Base-by-base conservation (phyloP, 2,888 invertebrate genomes). In the Rotaria magnacalcarata region DNA sequence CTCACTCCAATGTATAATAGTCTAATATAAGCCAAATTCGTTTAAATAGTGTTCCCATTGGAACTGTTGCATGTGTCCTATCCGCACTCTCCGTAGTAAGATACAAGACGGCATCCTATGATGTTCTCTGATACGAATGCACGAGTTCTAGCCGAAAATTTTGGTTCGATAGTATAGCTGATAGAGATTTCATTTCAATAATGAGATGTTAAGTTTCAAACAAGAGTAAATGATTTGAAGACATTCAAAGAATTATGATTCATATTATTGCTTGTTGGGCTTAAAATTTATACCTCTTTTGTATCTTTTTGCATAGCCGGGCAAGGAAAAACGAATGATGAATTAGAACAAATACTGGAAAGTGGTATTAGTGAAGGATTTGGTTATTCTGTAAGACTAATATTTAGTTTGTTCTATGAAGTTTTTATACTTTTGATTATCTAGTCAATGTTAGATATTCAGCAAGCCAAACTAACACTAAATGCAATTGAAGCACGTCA, bases 401-500 rank as follows among this genome's bases (percentile, higher is more conserved):
- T 21, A 75, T 80, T 10, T n/a, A 0, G 11, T 43, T 24, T 11
- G 34, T 34, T 34, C 34, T 34, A 34, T 34, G 34, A 34, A 34
- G 2, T 34, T 80, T 47, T 80, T 4, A 47, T 24, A 3, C 2
- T 47, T 14, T 50, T 50, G 50, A 50, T 50, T 47, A 24, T 75
- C 2, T 84, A 97, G 96, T 99, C 99, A 90, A 97, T 99, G 91
- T 98, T 98, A 95, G 99, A 99, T 93, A 98, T 99, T 89, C 97
- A 98, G 93, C 97, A 98, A 93, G 99, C 99, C 89, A 97, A 97
- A 93, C 98, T 99, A 93, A 98, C 98, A 86, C 93, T 99, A 91
- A 98, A 98, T 86, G 99, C 99, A 92, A 99, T 99, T 91, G 98
- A 99, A 93, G 99, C 99, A 89, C 94, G 99, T 89, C 99, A 99